Evolutionary conservation across 2,797 vertebrate genomes (phyloP), one percentile per base, ranked within the genome.

Genomic region (Hyperoplus immaculatus): DNA sequence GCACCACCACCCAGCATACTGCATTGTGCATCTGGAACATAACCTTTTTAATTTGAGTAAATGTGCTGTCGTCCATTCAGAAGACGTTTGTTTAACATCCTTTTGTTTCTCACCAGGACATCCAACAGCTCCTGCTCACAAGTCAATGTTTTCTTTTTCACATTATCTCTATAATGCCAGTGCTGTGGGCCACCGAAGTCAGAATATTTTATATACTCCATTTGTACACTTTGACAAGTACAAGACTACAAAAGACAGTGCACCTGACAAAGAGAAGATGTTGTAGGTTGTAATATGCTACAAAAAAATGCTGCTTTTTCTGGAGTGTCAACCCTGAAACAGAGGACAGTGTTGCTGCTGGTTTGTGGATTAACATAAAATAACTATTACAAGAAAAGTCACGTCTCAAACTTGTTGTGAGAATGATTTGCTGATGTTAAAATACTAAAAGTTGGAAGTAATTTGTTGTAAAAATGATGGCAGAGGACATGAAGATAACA

Each of bases 161-260:
- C 57, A 58, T 58, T 18, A 68, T 71, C 50, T 71, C 61, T 46
- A 38, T 38, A 69, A 36, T 15, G 8, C 14, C 54, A 57, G n/a
- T 43, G 15, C 38, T 18, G 11, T 43, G 18, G 18, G 43, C 47
- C n/a, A 47, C 4, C 63, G 29, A 11, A 29, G 14, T 74, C 14
- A 29, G 63, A 29, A 64, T 64, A 49, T 57, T 74, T 66, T 29
- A 61, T 51, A 64, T 41, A 75, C 9, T 54, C 36, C 8, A 8
- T n/a, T 50, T 69, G 68, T 83, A 36, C 39, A 14, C 50, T 45
- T 36, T 65, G 29, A 66, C 62, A 67, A 58, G 36, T 13, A 60
- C 43, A 69, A 72, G 51, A 67, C 65, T 18, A 62, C 57, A 59
- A 63, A 53, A 51, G 46, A 67, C 69, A 43, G 9, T 38, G 39